These are phyloP conservation scores for Silvanus unidentatus DNA, from an alignment of 2,888 invertebrate species.

Conservation along the genomic window DNA sequence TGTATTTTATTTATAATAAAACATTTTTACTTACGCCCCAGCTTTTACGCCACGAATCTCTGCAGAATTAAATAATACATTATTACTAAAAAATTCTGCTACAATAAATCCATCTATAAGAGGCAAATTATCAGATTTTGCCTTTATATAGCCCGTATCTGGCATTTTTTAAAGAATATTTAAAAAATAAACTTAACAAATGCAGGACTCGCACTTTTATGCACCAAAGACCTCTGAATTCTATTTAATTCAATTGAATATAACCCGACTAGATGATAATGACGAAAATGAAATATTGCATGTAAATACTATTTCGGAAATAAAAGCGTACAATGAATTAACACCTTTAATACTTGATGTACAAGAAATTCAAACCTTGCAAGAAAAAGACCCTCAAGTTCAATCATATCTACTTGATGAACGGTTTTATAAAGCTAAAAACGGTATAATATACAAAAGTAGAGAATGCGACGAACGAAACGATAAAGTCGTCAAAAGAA, in stretches of 20 bases:
- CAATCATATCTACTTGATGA: background rate
- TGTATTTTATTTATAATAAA: too few species aligned
- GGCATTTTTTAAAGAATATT: too few species aligned
- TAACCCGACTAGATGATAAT: background rate
- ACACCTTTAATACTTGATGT: background rate
- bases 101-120: too few species aligned
- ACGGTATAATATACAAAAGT: background rate
- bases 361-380: background rate
- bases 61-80: too few species aligned
- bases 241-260: too few species aligned
- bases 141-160: too few species aligned
- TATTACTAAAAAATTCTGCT: too few species aligned
- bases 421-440: background rate
- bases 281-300: background rate
- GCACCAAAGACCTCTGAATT: background rate
- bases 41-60: too few species aligned
- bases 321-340: background rate
- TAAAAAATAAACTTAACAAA: too few species aligned
- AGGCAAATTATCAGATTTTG: too few species aligned
- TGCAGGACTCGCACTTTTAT: conserved; percentile 5
- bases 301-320: background rate
- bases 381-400: background rate
- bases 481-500: conserved; percentile 9
- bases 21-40: too few species aligned
- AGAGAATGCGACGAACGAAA: background rate